These are phyloP conservation scores for Cydia strobilella DNA, from an alignment of 1,140 invertebrate species.

Conservation along the genomic window DNA sequence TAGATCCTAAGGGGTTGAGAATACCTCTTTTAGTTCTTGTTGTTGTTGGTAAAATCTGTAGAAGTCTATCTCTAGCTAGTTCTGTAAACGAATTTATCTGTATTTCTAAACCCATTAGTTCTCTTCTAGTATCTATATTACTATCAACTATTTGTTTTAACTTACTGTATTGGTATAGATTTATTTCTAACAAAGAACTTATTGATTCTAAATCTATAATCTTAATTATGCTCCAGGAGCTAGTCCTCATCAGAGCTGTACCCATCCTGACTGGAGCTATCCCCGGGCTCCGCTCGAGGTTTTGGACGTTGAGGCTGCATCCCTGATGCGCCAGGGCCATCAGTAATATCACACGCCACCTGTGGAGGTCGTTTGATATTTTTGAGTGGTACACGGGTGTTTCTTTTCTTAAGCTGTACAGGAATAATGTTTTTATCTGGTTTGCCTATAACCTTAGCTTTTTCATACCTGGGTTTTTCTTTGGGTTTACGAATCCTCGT, in stretches of 20 bases:
- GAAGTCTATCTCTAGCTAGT: too few species aligned
- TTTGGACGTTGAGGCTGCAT: not conserved
- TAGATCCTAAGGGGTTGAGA: too few species aligned
- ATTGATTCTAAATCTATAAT: too few species aligned
- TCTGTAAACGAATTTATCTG: too few species aligned
- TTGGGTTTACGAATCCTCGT: conserved; percentile 4
- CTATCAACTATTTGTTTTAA: too few species aligned
- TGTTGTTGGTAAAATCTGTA: too few species aligned
- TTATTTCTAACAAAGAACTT: too few species aligned
- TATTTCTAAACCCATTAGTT: too few species aligned
- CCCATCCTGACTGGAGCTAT: conserved; percentile 21
- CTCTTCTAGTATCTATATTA: too few species aligned
- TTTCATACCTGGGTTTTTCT: not conserved
- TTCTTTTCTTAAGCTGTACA: not conserved
- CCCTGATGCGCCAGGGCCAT: conserved; percentile 14
- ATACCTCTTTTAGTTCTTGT: too few species aligned
- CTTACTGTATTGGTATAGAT: too few species aligned
- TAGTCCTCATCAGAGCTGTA: conserved; percentile 25
- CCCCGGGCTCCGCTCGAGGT: conserved; percentile 7
- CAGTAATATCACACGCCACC: conserved; percentile 19
- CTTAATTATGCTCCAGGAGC: too few species aligned
- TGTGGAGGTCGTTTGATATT: conserved; percentile 32
- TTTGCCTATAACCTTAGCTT: conserved; percentile 13
- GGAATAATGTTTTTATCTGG: conserved; percentile 13
- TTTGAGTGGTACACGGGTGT: not conserved